Base-by-base conservation (phyloP, 2,113 vertebrate species). In the Anolis sagrei region DNA sequence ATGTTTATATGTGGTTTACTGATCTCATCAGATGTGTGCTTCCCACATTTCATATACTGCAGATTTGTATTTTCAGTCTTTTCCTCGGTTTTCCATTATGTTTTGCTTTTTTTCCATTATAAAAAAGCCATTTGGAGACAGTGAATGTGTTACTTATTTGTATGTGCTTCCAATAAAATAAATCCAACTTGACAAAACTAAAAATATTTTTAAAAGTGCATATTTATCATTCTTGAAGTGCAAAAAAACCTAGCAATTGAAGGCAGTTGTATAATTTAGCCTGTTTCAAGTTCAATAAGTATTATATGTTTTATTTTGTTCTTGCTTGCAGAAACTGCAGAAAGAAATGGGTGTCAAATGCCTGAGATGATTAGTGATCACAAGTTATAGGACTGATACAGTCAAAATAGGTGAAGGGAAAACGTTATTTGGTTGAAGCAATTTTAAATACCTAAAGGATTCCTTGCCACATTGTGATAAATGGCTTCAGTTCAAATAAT, bases 1-100 rank as follows among this genome's bases (percentile, higher is more conserved):
- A 93, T 93, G 92, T 91, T 81, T 82, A 87, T 89, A 58, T 86
- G 82, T 79, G 62, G 76, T 88, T 81, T 89, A 2, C 83, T 80
- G 49, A 16, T 76, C 64, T 85, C 86, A 89, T 81, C 61, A 82
- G 2, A 7, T 80, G 5, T 90, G 0, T 82, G 48, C n/a, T 83
- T 68, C 73, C 85, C 29, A 66, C 8, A 14, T 81, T 87, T 89
- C 87, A 87, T 82, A 82, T 85, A 13, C 89, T 83, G 75, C 72
- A 74, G 85, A 89, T 76, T 73, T 68, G 29, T 69, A 54, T 69
- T 80, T 76, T 80, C 18, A 76, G 21, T 13, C 39, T 82, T 25
- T 54, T 79, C 32, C 2, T 77, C 76, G 66, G n/a, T 79, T 81
- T 94, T 36, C 82, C 11, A 86, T 92, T 66, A 7, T 89, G 2